Evolutionary conservation across 2,888 invertebrate species (phyloP), one percentile per base, ranked within the genome.

Genomic region (Drosophila peninsularis): DNA sequence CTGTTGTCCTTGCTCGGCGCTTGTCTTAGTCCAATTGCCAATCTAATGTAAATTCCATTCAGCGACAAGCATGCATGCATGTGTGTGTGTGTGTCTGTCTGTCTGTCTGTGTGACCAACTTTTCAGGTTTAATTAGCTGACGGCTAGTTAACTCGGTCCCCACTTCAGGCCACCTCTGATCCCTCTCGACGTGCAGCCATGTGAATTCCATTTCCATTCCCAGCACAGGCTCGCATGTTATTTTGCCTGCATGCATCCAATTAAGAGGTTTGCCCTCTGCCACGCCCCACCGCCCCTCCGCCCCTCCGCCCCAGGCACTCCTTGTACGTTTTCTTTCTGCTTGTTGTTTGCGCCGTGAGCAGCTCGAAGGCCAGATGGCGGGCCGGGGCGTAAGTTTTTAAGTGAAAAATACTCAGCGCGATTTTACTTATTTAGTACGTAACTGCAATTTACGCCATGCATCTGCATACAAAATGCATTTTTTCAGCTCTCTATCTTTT

Each of bases 351-450:
- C 41, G 42, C 6, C 34, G 10, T 9, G n/a, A n/a, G 32, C 50
- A 24, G 37, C 19, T 14, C 5, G 24, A 4, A 3, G 24, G 24
- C 24, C 24, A 30, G 27, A 30, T 7, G 27, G 24, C 6, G 5
- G 45, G 56, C 4, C 61, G 17, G 53, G 47, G 37, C 32, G 39
- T 47, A 54, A 62, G 74, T 60, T 80, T 82, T 83, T 84, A 86
- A 84, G 89, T 89, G 90, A 84, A 88, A 88, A 88, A 88, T 82
- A 86, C 88, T 90, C 83, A 85, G 82, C 69, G 78, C 80, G 75
- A 82, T 87, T 89, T 88, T 83, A 80, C 88, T 89, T 90, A 87
- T 88, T 88, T 90, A 89, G 90, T 87, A 80, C 83, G 81, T 76
- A 88, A 80, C 79, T 79, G 87, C 87, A 83, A 85, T 90, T 83